A percentile compares a stretch with the other conserved stretches of the same genome.
Evolutionary conservation across 1,140 invertebrate species (phyloP).

Genomic region (Ceratina calcarata): DNA sequence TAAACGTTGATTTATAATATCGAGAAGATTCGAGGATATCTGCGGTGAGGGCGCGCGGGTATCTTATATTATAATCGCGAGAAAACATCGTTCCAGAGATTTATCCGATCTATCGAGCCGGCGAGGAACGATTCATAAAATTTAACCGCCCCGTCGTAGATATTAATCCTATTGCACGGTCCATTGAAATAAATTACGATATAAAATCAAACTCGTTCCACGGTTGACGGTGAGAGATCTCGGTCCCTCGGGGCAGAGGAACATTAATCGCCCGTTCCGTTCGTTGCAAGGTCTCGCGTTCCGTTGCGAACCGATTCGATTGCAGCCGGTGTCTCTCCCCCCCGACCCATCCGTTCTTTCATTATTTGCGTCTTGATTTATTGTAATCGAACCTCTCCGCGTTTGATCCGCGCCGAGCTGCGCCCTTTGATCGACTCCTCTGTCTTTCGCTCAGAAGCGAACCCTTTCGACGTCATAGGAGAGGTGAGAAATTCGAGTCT

Average conservation of each 20-base stretch:
- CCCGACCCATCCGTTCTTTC: conserved; percentile 71
- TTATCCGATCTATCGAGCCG: no score
- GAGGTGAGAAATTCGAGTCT: no score
- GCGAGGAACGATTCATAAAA: conserved; percentile 1
- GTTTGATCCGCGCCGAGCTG: conserved; percentile 74
- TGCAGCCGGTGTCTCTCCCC: conserved; percentile 51
- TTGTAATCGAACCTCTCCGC: conserved; percentile 77
- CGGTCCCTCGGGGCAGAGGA: conserved; percentile 61
- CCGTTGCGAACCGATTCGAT: conserved; percentile 66
- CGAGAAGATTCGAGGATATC: no score
- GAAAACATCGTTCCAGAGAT: no score
- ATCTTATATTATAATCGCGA: no score
- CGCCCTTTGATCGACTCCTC: conserved; percentile 21
- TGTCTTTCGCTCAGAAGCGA: no score
- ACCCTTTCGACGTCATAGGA: no score
- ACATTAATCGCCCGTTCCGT: conserved; percentile 70
- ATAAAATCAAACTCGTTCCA: conserved; percentile 54
- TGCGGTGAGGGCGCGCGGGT: no score
- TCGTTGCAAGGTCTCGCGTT: conserved; percentile 57
- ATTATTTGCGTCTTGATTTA: conserved; percentile 80
- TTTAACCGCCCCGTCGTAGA: conserved; percentile 14
- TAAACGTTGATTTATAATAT: no score
- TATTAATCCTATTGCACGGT: conserved; percentile 58
- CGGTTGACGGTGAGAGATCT: conserved; percentile 39
- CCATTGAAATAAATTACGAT: conserved; percentile 51